Conservation (phyloP, 2,113 vertebrate genomes). For the Indicator maculatus region DNA sequence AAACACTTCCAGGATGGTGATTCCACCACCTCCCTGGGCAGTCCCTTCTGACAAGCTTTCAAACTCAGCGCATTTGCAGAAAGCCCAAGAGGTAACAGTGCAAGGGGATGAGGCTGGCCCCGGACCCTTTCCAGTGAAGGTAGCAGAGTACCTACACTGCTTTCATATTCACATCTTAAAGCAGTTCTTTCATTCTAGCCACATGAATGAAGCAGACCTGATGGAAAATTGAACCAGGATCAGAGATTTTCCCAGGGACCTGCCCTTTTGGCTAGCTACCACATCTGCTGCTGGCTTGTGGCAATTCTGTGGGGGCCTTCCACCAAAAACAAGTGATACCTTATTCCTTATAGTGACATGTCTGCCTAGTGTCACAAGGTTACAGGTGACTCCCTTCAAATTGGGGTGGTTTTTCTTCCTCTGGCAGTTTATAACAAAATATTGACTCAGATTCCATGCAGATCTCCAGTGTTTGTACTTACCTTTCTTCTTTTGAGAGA, state of each 20-base stretch:
- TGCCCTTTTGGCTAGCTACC: neutral
- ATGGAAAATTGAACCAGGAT: neutral
- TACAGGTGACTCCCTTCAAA: neutral
- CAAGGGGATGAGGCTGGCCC: neutral
- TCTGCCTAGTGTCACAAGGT: neutral
- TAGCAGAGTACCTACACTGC: neutral
- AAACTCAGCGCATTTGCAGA: neutral
- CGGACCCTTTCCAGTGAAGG: neutral
- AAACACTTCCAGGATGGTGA: no score
- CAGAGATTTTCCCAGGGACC: neutral
- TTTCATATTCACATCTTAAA: neutral
- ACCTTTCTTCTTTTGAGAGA: slow-evolving; percentile 94
- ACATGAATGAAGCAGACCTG: neutral
- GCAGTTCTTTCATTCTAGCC: neutral
- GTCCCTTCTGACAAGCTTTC: neutral
- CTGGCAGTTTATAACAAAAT: neutral
- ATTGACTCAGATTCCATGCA: neutral
- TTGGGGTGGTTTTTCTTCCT: neutral
- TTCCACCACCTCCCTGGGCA: no score
- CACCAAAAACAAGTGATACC: neutral
- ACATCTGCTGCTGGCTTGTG: neutral
- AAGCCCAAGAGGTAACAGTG: neutral
- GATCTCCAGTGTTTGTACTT: neutral
- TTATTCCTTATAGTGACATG: neutral
- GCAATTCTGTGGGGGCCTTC: neutral